Conservation (phyloP, 2,888 invertebrate genomes). For the Leptopterna dolabrata region DNA sequence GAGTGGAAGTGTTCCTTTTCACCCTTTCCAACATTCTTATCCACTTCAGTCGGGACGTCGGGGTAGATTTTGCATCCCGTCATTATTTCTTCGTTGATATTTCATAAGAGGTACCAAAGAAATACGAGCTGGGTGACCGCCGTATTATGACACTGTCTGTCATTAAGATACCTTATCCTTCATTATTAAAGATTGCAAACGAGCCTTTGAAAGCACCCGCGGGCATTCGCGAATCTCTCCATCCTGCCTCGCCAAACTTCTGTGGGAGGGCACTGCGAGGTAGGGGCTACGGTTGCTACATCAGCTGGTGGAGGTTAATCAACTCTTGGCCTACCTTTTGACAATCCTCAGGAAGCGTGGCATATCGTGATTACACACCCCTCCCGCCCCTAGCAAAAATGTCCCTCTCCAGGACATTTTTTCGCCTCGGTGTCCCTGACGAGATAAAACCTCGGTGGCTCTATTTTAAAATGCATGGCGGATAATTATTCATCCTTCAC, state of each 20-base stretch:
- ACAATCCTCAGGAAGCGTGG: constrained; percentile 35
- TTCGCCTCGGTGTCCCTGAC: background rate
- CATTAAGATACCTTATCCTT: background rate
- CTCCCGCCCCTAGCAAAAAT: background rate
- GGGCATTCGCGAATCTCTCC: background rate
- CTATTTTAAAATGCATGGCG: background rate
- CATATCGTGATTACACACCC: constrained; percentile 34
- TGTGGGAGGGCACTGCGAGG: background rate
- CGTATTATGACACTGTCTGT: background rate
- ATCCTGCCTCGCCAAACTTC: background rate
- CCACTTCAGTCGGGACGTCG: too few relatives aligned
- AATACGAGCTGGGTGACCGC: background rate
- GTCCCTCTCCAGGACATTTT: background rate
- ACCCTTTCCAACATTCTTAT: too few relatives aligned
- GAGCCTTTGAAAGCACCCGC: background rate
- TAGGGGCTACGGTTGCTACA: constrained; percentile 11
- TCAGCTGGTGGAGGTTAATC: constrained; percentile 36
- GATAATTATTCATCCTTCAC: background rate
- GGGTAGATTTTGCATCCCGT: background rate
- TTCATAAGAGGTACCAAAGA: background rate
- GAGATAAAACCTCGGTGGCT: background rate
- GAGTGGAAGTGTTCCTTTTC: too few relatives aligned
- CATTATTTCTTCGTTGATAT: background rate
- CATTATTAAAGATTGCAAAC: background rate
- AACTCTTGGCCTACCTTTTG: constrained; percentile 38